A percentile compares a stretch with the other conserved stretches of the same genome.
Evolutionary conservation across 1,140 invertebrate genomes (phyloP).

Genomic region (Macrostomum lignano): DNA sequence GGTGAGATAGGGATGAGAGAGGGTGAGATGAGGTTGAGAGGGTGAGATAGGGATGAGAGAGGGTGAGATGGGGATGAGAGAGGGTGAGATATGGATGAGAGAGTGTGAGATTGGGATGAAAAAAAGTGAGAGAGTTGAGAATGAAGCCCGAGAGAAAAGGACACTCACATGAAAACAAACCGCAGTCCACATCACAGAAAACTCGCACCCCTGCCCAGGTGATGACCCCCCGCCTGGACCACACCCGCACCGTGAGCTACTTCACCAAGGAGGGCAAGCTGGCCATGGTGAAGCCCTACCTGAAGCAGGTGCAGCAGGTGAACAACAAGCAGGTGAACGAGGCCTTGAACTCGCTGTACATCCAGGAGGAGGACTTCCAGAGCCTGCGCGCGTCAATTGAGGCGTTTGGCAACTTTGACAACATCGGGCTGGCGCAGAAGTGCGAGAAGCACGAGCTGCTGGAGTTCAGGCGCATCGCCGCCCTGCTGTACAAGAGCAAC

Average conservation of each 20-base stretch:
- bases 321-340: conserved; percentile 64
- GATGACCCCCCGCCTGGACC: too few species aligned
- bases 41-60: too few species aligned
- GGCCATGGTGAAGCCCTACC: conserved; percentile 80
- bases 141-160: too few species aligned
- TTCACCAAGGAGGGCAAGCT: conserved; percentile 48
- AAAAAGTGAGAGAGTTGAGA: too few species aligned
- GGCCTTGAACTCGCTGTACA: conserved; percentile 74
- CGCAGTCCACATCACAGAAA: too few species aligned
- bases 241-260: conserved; percentile 49
- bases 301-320: conserved; percentile 80
- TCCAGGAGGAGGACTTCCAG: conserved; percentile 92
- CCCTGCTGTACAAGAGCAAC: conserved; percentile 95
- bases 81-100: too few species aligned
- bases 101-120: too few species aligned
- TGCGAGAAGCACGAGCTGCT: conserved; percentile 93
- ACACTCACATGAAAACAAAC: too few species aligned
- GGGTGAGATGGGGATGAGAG: too few species aligned
- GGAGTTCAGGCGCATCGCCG: conserved; percentile 90
- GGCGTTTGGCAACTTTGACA: conserved; percentile 97
- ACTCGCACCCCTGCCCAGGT: too few species aligned
- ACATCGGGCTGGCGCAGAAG: conserved; percentile 79
- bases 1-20: too few species aligned
- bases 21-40: too few species aligned
- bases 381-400: conserved; percentile 86